Conservation (phyloP, 2,113 vertebrate genomes). For the Mystacornis crossleyi region DNA sequence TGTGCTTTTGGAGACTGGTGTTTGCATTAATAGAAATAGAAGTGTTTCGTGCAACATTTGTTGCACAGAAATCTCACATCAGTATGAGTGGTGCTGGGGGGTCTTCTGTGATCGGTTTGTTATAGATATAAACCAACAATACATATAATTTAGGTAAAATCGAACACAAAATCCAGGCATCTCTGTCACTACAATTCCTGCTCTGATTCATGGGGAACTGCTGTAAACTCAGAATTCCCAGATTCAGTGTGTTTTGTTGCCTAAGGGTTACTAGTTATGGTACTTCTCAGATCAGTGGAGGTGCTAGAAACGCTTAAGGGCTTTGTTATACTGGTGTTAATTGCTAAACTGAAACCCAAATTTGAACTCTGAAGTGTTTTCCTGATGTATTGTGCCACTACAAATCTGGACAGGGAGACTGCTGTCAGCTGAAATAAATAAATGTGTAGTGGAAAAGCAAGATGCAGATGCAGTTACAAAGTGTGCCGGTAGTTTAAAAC, state of each 20-base stretch:
- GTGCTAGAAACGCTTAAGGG: constrained; percentile 19
- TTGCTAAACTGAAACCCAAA: not conserved
- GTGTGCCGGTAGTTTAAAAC: not conserved
- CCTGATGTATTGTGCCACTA: not conserved
- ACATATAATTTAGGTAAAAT: not conserved
- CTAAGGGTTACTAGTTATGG: not conserved
- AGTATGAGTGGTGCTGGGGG: rapidly evolving
- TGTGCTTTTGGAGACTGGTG: rapidly evolving
- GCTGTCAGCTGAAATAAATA: constrained; percentile 19
- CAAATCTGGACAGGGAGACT: not conserved
- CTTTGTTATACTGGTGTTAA: not conserved
- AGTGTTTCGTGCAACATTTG: not conserved
- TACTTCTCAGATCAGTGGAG: constrained; percentile 4
- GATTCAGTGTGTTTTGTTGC: not conserved
- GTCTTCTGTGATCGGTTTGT: rapidly evolving
- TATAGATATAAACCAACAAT: not conserved
- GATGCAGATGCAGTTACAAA: not conserved
- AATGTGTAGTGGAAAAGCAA: not conserved
- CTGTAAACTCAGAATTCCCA: not conserved
- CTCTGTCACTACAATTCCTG: not conserved
- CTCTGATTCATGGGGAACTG: not conserved
- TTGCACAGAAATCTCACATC: not conserved
- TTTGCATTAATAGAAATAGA: not conserved
- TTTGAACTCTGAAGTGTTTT: constrained; percentile 19
- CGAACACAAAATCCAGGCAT: not conserved